Percentiles rank a stretch among this genome's conserved stretches.
These are phyloP conservation scores for Polypterus bichir DNA, from an alignment of 2,113 vertebrate genomes.

Conservation along the genomic window DNA sequence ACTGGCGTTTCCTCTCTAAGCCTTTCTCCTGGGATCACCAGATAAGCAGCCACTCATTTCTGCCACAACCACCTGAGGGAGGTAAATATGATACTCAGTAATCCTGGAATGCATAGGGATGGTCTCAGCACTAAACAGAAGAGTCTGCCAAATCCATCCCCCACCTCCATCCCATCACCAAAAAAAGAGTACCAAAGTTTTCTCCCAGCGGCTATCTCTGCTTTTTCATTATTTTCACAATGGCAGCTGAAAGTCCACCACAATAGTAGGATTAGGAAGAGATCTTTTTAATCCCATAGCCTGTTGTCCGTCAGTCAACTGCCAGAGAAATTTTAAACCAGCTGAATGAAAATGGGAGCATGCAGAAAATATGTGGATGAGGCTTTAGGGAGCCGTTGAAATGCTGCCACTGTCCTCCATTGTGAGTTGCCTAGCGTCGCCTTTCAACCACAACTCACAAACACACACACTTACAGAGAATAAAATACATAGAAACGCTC, in stretches of 20 bases:
- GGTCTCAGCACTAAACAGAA: no score
- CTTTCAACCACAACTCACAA: slow-evolving; percentile 8
- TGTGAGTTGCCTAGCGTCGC: slow-evolving; percentile 1
- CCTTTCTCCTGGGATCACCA: no score
- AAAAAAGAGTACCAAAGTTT: no score
- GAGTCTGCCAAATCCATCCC: no score
- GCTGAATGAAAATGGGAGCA: slow-evolving; percentile 2
- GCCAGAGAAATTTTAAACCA: neutral
- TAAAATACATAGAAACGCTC: slow-evolving; percentile 4
- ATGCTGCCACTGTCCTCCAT: slow-evolving; percentile 5
- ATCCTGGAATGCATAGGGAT: no score
- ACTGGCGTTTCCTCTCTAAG: no score
- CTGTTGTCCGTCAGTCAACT: slow-evolving; percentile 4
- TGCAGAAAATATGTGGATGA: neutral
- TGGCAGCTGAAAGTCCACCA: slow-evolving; percentile 11
- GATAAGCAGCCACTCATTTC: no score
- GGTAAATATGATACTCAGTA: no score
- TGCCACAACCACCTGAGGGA: no score
- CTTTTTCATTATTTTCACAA: slow-evolving; percentile 13
- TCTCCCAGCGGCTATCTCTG: slow-evolving; percentile 14
- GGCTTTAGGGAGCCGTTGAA: slow-evolving; percentile 5
- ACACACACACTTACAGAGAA: slow-evolving; percentile 11
- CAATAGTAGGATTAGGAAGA: slow-evolving; percentile 17
- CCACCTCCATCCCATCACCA: no score
- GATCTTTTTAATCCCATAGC: slow-evolving; percentile 7